Evolutionary conservation across 2,888 invertebrate genomes (phyloP).

Genomic region (Cheilosia impressa): DNA sequence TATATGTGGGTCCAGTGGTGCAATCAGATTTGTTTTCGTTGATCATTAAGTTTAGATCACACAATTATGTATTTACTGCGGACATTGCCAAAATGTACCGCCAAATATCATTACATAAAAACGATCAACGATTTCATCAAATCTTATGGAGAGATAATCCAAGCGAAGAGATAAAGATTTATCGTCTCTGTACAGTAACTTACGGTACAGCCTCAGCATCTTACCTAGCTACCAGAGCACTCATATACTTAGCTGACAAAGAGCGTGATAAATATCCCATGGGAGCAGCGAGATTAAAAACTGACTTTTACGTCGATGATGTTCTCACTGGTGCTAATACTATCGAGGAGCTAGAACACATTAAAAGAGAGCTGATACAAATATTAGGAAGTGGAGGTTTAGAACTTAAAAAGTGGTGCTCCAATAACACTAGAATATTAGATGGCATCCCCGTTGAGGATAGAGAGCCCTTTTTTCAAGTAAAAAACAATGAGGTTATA

Average conservation of each 20-base stretch:
- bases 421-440: neutral
- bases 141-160: conserved; percentile 25
- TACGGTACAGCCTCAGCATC: conserved; percentile 5
- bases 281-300: neutral
- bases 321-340: neutral
- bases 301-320: conserved; percentile 17
- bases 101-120: neutral
- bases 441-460: neutral
- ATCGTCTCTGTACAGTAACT: conserved; percentile 20
- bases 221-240: conserved; percentile 7
- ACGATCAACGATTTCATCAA: conserved; percentile 12
- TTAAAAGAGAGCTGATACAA: no score
- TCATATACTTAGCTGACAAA: neutral
- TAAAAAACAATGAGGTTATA: conserved; percentile 2
- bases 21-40: conserved; percentile 21
- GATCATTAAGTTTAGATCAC: conserved; percentile 11
- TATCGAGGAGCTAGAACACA: neutral
- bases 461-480: conserved; percentile 4
- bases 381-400: no score
- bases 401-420: no score
- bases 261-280: neutral
- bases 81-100: conserved; percentile 37
- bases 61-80: conserved; percentile 24
- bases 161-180: conserved; percentile 11
- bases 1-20: conserved; percentile 18